Conservation (phyloP, 2,113 vertebrate species). For the Bubo bubo region DNA sequence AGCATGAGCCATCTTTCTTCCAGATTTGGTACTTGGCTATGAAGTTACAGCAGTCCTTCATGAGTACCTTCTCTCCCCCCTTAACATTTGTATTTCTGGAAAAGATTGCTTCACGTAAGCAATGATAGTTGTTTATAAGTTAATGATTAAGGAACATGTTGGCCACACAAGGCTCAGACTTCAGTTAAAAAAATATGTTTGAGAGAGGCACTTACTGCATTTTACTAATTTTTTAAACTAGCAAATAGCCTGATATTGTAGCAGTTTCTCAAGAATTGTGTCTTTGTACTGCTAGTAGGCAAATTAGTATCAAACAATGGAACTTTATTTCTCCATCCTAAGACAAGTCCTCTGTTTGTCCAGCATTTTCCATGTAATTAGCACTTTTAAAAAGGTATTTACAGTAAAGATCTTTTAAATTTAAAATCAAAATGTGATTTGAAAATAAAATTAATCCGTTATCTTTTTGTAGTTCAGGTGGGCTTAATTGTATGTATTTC, state of each 20-base stretch:
- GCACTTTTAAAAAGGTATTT: neutral
- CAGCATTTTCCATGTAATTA: neutral
- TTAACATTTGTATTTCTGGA: neutral
- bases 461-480: neutral
- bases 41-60: neutral
- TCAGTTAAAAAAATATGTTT: neutral
- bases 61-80: neutral
- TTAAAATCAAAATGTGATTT: neutral
- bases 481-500: neutral
- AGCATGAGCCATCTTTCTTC: neutral
- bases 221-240: neutral
- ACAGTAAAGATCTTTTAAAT: neutral
- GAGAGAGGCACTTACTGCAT: neutral
- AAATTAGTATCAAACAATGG: accelerated
- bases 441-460: neutral
- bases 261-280: neutral
- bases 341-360: neutral
- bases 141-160: neutral
- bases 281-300: neutral
- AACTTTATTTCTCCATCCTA: neutral
- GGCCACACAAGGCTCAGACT: neutral
- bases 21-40: neutral
- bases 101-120: neutral
- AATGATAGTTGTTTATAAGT: neutral
- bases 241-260: neutral